These are phyloP conservation scores for Albula glossodonta DNA, from an alignment of 2,113 vertebrate species.

Conservation along the genomic window DNA sequence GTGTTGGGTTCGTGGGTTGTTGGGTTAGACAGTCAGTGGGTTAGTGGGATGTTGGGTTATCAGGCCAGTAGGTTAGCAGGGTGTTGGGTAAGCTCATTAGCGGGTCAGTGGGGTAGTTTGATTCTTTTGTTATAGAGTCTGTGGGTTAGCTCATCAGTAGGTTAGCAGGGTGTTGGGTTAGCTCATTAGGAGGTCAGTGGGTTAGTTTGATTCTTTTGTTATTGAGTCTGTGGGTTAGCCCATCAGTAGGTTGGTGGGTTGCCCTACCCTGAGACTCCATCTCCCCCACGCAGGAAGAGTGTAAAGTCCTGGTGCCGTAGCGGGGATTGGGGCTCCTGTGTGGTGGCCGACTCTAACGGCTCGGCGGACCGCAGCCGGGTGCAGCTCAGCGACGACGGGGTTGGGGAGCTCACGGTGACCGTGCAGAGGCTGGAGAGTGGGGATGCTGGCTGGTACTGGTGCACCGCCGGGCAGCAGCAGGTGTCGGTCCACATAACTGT, in stretches of 20 bases:
- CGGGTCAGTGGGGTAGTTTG: too few relatives aligned
- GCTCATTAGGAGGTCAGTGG: too few relatives aligned
- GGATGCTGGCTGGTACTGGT: constrained; percentile 14
- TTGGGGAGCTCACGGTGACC: background rate
- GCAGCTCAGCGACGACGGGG: constrained; percentile 59
- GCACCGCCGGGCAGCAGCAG: background rate
- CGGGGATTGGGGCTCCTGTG: constrained; percentile 60
- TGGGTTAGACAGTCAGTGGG: background rate
- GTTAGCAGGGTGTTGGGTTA: background rate
- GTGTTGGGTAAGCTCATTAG: background rate
- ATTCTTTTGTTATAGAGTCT: background rate
- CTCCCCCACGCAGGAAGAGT: constrained; percentile 48
- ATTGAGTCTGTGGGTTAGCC: background rate
- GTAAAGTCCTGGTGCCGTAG: constrained; percentile 72
- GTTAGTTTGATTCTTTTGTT: too few relatives aligned
- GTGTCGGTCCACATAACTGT: background rate
- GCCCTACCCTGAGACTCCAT: background rate
- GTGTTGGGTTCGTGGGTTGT: too few relatives aligned
- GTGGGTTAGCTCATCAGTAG: background rate
- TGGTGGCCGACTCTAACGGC: constrained; percentile 46
- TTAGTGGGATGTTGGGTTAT: background rate
- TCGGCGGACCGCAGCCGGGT: constrained; percentile 52
- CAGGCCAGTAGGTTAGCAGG: background rate
- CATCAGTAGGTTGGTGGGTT: constrained; percentile 29
- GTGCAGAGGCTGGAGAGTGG: background rate